phyloP scores from a whole-genome alignment of 2,113 vertebrate genomes.

The Sterrhoptilus dennistouni region DNA sequence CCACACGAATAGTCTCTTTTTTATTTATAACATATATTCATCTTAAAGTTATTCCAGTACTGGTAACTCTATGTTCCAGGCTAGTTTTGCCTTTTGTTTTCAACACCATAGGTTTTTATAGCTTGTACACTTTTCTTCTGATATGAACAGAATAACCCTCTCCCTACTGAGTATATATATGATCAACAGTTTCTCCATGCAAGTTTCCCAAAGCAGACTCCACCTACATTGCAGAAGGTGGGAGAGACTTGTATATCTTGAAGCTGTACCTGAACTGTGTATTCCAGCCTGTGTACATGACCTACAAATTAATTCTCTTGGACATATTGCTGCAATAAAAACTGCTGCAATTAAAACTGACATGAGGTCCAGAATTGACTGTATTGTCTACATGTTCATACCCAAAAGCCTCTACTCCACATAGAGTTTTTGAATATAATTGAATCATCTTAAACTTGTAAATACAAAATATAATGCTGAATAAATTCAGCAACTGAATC shows the following conservation, averaged over 20 bases:
- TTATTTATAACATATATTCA: conserved; percentile 42
- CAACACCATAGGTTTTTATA: not conserved
- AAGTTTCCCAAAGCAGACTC: not conserved
- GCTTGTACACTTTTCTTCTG: not conserved
- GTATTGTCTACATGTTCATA: not conserved
- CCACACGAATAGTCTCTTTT: not conserved
- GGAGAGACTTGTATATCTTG: not conserved
- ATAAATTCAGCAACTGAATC: not conserved
- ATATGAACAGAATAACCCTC: not conserved
- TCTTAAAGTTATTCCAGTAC: conserved; percentile 25
- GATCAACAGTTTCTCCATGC: not conserved
- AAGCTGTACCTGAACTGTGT: not conserved
- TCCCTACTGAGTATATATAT: not conserved
- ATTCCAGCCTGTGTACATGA: not conserved
- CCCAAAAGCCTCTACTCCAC: not conserved
- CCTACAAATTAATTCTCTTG: not conserved
- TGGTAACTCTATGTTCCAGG: not conserved
- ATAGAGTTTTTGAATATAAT: not conserved
- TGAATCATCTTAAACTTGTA: not conserved
- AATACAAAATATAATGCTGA: not conserved
- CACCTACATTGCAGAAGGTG: not conserved
- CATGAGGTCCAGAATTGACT: not conserved
- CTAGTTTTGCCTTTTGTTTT: conserved; percentile 27
- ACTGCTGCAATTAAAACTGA: not conserved
- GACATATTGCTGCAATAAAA: not conserved